Conservation (phyloP, 2,113 vertebrate species). For the Pseudolaguvia tuberculata region DNA sequence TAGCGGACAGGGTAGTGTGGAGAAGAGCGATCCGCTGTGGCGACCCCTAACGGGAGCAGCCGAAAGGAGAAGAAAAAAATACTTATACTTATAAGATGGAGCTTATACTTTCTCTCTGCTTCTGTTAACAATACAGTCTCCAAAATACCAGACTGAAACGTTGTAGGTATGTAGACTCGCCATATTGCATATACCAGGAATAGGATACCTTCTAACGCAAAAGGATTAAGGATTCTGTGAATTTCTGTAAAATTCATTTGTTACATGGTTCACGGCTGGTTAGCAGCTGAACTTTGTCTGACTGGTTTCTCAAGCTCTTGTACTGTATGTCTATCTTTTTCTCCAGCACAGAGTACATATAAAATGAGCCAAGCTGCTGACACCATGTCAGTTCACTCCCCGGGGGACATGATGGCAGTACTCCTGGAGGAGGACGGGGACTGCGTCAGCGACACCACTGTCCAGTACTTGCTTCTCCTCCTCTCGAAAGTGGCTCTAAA, state of each 20-base stretch:
- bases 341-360: neutral
- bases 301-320: neutral
- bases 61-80: too few relatives aligned
- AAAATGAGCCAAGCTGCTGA: neutral
- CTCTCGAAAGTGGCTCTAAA: conserved; percentile 61
- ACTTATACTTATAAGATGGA: too few relatives aligned
- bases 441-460: conserved; percentile 39
- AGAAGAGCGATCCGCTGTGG: too few relatives aligned
- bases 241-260: neutral
- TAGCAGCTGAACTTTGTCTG: too few relatives aligned
- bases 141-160: neutral
- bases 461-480: conserved; percentile 52
- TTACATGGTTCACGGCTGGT: neutral
- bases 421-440: conserved; percentile 19
- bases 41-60: too few relatives aligned
- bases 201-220: too few relatives aligned
- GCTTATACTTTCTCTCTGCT: too few relatives aligned
- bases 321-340: neutral
- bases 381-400: neutral
- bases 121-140: too few relatives aligned
- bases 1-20: too few relatives aligned
- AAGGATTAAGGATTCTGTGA: too few relatives aligned
- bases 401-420: conserved; percentile 53
- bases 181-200: too few relatives aligned
- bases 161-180: neutral